Percentiles rank a stretch among this genome's conserved stretches.
phyloP scores from a whole-genome alignment of 1,140 invertebrate species.

The Drosophila auraria region DNA sequence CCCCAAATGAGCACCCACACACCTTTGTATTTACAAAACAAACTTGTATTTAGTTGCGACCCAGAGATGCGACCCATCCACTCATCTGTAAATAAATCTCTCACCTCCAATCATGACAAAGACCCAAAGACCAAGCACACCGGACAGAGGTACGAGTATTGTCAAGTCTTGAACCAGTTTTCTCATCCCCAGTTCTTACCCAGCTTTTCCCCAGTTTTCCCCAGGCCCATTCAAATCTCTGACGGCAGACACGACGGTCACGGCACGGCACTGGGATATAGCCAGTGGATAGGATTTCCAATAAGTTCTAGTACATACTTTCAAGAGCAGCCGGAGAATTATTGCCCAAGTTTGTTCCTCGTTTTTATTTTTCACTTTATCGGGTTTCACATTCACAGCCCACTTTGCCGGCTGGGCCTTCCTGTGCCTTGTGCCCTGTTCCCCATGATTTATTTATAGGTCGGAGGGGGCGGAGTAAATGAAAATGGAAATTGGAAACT shows the following conservation, averaged over 20 bases:
- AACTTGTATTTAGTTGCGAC: conserved; percentile 62
- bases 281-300: conserved; percentile 43
- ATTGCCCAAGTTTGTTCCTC: conserved; percentile 35
- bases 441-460: conserved; percentile 60
- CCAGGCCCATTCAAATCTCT: conserved; percentile 31
- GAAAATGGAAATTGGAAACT: conserved; percentile 61
- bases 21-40: conserved; percentile 63
- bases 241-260: conserved; percentile 20
- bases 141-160: conserved; percentile 23
- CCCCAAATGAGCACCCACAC: conserved; percentile 58
- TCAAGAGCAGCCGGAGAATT: conserved; percentile 39
- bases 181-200: conserved; percentile 14
- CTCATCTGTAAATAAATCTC: conserved; percentile 77
- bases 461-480: conserved; percentile 29
- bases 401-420: conserved; percentile 24
- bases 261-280: conserved; percentile 10
- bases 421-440: not conserved
- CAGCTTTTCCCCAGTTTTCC: conserved; percentile 6
- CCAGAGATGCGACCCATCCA: conserved; percentile 52
- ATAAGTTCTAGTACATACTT: conserved; percentile 39
- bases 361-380: conserved; percentile 36
- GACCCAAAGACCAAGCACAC: conserved; percentile 22
- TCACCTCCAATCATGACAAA: conserved; percentile 67
- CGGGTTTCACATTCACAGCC: conserved; percentile 49
- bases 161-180: conserved; percentile 32